These are phyloP conservation scores for Drosophila mettleri DNA, from an alignment of 2,888 invertebrate genomes.

Conservation along the genomic window DNA sequence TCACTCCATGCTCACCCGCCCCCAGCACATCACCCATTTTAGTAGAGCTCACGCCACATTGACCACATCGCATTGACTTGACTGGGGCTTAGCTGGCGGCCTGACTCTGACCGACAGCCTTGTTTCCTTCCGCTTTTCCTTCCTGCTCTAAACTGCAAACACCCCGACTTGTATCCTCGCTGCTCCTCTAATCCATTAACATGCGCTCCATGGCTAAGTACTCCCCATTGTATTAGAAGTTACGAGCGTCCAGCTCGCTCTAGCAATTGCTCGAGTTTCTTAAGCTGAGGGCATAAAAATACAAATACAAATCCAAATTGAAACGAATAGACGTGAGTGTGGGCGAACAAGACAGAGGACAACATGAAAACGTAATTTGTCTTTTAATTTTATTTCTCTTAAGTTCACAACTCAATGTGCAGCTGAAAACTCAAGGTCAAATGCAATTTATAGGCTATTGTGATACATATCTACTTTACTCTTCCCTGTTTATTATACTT, in stretches of 20 bases:
- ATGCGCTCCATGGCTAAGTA: conserved; percentile 55
- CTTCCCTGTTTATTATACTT: no score
- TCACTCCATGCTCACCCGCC: background rate
- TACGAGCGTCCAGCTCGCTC: conserved; percentile 45
- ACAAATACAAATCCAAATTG: conserved; percentile 26
- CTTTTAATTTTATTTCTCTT: conserved; percentile 20
- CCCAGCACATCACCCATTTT: background rate
- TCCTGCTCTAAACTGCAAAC: conserved; percentile 42
- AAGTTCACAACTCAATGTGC: conserved; percentile 14
- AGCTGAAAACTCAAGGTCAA: conserved; percentile 22
- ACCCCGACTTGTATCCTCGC: background rate
- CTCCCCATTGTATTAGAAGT: conserved; percentile 55
- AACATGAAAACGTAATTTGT: conserved; percentile 54
- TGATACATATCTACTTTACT: background rate
- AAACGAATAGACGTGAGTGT: conserved; percentile 4
- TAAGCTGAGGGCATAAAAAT: conserved; percentile 16
- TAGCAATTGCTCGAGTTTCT: conserved; percentile 37
- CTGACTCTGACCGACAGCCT: conserved; percentile 30
- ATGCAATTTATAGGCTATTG: background rate
- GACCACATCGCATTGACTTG: conserved; percentile 68
- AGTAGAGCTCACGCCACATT: conserved; percentile 43
- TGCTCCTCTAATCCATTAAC: conserved; percentile 56
- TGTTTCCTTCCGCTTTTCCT: conserved; percentile 23
- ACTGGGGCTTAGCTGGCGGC: conserved; percentile 35
- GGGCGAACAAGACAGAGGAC: conserved; percentile 25